Evolutionary conservation across 2,113 vertebrate species (phyloP).

Genomic region (Columbina picui): DNA sequence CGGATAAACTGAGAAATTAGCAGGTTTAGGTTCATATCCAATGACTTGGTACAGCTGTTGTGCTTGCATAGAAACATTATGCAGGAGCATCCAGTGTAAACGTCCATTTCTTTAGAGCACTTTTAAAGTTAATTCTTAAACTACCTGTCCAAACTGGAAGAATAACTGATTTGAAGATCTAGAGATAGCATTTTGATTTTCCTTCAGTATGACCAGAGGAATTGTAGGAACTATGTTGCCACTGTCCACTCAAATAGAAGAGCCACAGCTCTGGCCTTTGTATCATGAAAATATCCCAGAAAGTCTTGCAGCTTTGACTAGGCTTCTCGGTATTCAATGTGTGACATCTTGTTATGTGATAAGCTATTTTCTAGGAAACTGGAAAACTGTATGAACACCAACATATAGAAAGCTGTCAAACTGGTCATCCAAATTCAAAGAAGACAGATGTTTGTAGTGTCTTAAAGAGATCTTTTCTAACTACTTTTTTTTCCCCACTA

Average conservation of each 20-base stretch:
- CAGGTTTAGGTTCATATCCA: background rate
- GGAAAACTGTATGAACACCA: background rate
- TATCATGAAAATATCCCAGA: background rate
- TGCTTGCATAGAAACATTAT: background rate
- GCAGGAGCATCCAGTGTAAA: background rate
- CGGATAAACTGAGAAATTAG: background rate
- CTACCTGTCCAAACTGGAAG: background rate
- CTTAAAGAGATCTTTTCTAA: background rate
- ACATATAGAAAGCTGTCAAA: background rate
- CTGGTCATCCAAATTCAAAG: background rate
- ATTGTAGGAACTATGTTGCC: background rate
- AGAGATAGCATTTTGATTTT: background rate
- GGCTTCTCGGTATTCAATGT: background rate
- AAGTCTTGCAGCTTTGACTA: background rate
- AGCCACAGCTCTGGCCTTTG: background rate
- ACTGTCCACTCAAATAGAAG: background rate
- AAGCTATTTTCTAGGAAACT: background rate
- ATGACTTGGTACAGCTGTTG: background rate
- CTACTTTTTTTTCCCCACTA: background rate
- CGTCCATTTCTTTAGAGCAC: background rate
- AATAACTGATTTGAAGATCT: background rate
- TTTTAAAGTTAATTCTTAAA: background rate
- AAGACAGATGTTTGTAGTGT: background rate
- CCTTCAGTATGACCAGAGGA: background rate
- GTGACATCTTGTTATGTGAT: background rate